phyloP scores from a whole-genome alignment of 2,797 vertebrate genomes.

The Malacoctenus gilli region DNA sequence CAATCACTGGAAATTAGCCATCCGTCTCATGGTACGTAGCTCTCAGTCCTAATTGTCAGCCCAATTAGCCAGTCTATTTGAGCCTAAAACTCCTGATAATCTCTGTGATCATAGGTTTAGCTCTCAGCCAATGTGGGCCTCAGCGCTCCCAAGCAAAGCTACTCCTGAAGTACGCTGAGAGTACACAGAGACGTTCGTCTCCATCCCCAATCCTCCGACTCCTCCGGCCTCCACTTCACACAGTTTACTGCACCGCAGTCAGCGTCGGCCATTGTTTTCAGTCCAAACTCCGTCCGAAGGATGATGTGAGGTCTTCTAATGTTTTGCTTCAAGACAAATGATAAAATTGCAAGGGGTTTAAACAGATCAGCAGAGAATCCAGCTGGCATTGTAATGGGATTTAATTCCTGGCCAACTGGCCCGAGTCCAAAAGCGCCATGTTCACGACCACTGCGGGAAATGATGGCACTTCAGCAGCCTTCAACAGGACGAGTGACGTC shows the following conservation, averaged over 20 bases:
- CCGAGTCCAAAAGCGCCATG: constrained; percentile 39
- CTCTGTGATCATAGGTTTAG: constrained; percentile 71
- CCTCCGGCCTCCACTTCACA: background rate
- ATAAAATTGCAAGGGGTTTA: constrained; percentile 67
- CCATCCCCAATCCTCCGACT: constrained; percentile 8
- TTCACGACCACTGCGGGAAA: constrained; percentile 42
- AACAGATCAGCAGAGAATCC: constrained; percentile 60
- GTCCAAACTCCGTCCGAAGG: constrained; percentile 10
- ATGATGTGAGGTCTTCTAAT: constrained; percentile 19
- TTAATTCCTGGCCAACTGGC: constrained; percentile 61
- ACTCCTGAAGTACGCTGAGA: background rate
- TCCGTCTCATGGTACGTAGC: constrained; percentile 32
- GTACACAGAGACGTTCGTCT: too few species aligned
- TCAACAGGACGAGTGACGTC: too few species aligned
- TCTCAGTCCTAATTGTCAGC: constrained; percentile 39
- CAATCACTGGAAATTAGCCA: constrained; percentile 19
- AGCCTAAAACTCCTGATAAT: constrained; percentile 61
- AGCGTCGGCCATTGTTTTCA: constrained; percentile 15
- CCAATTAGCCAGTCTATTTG: constrained; percentile 53
- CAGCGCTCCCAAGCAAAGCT: constrained; percentile 29
- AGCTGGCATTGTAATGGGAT: constrained; percentile 69
- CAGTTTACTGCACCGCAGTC: background rate
- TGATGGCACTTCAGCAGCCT: too few species aligned
- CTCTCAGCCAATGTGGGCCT: constrained; percentile 37
- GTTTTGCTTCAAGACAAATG: constrained; percentile 45